These are phyloP conservation scores for Tribolium castaneum DNA, from an alignment of 1,140 invertebrate species.

Conservation along the genomic window DNA sequence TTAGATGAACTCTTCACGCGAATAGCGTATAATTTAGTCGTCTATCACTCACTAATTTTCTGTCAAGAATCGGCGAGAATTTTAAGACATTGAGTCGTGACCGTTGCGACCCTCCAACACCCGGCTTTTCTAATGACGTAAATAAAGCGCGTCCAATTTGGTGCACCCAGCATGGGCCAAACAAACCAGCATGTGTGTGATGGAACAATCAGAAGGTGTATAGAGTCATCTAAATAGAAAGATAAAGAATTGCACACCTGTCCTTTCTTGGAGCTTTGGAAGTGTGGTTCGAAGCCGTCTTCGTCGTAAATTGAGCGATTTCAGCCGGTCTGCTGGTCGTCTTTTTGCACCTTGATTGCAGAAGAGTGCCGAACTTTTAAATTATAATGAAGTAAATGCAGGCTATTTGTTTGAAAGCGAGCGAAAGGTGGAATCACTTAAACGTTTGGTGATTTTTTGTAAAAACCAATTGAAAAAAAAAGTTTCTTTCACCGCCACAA, in stretches of 20 bases:
- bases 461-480: too few species aligned
- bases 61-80: not conserved
- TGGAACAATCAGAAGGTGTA: slow-evolving; percentile 24
- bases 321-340: not conserved
- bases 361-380: not conserved
- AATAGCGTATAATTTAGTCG: slow-evolving; percentile 17
- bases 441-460: too few species aligned
- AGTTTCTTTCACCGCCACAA: too few species aligned
- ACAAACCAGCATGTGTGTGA: slow-evolving; percentile 24
- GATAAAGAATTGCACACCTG: slow-evolving; percentile 21
- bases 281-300: not conserved
- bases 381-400: not conserved
- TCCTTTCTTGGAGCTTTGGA: slow-evolving; percentile 4
- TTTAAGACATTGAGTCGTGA: not conserved
- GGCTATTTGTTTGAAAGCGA: too few species aligned
- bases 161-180: slow-evolving; percentile 22
- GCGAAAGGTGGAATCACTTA: too few species aligned
- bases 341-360: slow-evolving; percentile 2
- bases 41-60: slow-evolving; percentile 13
- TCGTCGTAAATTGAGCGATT: slow-evolving; percentile 18
- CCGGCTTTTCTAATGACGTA: not conserved
- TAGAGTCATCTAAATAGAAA: slow-evolving; percentile 6
- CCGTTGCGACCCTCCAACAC: not conserved
- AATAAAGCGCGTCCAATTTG: slow-evolving; percentile 17
- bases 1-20: not conserved